Conservation (phyloP, 2,797 vertebrate species). For the Gymnoscopelus braueri region DNA sequence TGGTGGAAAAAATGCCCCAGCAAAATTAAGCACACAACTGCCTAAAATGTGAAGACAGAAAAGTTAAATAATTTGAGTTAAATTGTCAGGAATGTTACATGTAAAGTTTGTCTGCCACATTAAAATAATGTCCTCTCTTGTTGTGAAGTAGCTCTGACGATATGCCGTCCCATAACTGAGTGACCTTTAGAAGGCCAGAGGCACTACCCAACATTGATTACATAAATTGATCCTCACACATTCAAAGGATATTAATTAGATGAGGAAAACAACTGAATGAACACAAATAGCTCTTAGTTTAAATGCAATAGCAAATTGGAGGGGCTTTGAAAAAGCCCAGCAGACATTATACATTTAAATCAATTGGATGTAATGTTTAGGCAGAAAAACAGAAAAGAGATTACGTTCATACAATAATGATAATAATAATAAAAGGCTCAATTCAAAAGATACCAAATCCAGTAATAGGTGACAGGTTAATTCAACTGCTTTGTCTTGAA, state of each 20-base stretch:
- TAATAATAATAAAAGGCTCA: background rate
- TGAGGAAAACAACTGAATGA: slow-evolving; percentile 81
- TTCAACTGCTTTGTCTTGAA: background rate
- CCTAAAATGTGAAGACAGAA: slow-evolving; percentile 46
- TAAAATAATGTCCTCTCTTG: slow-evolving; percentile 69
- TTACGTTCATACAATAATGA: slow-evolving; percentile 1
- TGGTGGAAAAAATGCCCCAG: slow-evolving; percentile 36
- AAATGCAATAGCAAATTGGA: slow-evolving; percentile 71
- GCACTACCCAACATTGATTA: slow-evolving; percentile 82
- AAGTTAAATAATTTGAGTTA: slow-evolving; percentile 55
- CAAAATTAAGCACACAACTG: slow-evolving; percentile 23
- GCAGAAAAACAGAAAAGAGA: slow-evolving; percentile 11
- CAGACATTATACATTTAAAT: slow-evolving; percentile 28
- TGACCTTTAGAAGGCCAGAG: slow-evolving; percentile 84
- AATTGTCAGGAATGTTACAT: slow-evolving; percentile 67
- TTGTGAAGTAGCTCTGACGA: slow-evolving; percentile 75
- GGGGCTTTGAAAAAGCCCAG: slow-evolving; percentile 42
- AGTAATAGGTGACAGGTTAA: background rate
- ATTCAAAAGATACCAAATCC: background rate
- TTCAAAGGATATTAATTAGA: slow-evolving; percentile 86
- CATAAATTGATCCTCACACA: slow-evolving; percentile 83
- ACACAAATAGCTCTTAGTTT: slow-evolving; percentile 81
- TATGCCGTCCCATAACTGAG: slow-evolving; percentile 80
- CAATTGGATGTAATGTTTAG: slow-evolving; percentile 22
- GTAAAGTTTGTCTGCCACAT: slow-evolving; percentile 73